A percentile compares a stretch with the other conserved stretches of the same genome.
phyloP scores from a whole-genome alignment of 2,113 vertebrate genomes.

The Dryoscopus gambensis region DNA sequence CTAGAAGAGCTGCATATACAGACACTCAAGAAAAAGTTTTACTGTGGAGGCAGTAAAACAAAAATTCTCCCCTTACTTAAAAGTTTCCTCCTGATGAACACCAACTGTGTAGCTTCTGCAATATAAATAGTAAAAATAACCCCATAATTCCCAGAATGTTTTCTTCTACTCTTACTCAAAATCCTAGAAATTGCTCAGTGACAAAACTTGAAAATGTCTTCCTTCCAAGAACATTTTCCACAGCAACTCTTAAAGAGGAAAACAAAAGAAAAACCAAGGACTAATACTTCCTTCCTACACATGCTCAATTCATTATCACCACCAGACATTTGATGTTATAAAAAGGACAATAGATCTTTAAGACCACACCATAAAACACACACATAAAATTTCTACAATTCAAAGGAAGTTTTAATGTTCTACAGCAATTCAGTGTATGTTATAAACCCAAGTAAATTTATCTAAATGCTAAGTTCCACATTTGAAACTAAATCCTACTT shows the following conservation, averaged over 20 bases:
- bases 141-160: neutral
- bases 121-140: neutral
- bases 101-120: neutral
- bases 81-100: neutral
- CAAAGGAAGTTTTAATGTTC: neutral
- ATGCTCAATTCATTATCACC: neutral
- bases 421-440: neutral
- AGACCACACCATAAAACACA: neutral
- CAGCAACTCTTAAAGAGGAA: neutral
- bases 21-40: neutral
- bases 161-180: neutral
- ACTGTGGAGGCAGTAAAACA: neutral
- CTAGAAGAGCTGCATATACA: neutral
- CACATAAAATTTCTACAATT: neutral
- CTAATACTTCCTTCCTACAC: neutral
- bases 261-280: neutral
- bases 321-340: neutral
- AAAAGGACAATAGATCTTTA: neutral
- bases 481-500: neutral
- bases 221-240: neutral
- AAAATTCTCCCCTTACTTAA: neutral
- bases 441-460: neutral
- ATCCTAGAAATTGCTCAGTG: neutral
- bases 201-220: neutral
- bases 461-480: neutral